Percentiles rank a stretch among this genome's conserved stretches.
Evolutionary conservation across 2,888 invertebrate species (phyloP).

Genomic region (Ametastegia equiseti): DNA sequence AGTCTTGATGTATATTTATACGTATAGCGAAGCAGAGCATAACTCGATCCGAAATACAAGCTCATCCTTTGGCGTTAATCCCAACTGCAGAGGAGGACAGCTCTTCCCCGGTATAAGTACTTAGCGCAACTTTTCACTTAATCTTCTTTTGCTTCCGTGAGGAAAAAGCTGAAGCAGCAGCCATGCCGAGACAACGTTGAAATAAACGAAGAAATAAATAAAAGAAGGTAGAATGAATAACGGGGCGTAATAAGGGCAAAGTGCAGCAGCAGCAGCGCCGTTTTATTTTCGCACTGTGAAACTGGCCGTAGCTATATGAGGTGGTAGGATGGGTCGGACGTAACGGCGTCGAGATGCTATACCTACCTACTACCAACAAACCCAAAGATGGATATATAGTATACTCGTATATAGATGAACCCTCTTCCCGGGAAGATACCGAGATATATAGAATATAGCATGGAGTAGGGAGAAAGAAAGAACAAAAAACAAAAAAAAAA

Average conservation of each 20-base stretch:
- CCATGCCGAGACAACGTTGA: conserved; percentile 40
- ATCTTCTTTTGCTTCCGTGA: conserved; percentile 45
- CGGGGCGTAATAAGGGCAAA: conserved; percentile 45
- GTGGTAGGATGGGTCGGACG: background rate
- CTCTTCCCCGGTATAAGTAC: conserved; percentile 32
- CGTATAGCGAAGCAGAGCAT: conserved; percentile 21
- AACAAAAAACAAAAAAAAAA: conserved; percentile 36
- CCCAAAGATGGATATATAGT: too few species aligned
- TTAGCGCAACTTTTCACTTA: conserved; percentile 45
- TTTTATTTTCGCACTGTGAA: conserved; percentile 41
- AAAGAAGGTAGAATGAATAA: conserved; percentile 44
- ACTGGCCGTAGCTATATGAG: conserved; percentile 1
- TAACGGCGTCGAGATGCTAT: conserved; percentile 36
- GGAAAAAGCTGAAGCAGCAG: conserved; percentile 9
- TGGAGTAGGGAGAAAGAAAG: background rate
- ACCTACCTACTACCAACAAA: conserved; percentile 23
- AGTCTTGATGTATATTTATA: background rate
- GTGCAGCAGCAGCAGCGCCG: conserved; percentile 42
- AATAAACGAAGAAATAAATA: conserved; percentile 43
- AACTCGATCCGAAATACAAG: conserved; percentile 37
- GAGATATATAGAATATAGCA: background rate
- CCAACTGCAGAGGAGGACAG: conserved; percentile 37
- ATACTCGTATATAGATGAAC: conserved; percentile 18
- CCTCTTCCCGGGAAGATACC: conserved; percentile 23
- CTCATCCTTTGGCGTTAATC: conserved; percentile 30